Evolutionary conservation across 2,888 invertebrate species (phyloP), one percentile per base, ranked within the genome.

Genomic region (Drosophila tripunctata): DNA sequence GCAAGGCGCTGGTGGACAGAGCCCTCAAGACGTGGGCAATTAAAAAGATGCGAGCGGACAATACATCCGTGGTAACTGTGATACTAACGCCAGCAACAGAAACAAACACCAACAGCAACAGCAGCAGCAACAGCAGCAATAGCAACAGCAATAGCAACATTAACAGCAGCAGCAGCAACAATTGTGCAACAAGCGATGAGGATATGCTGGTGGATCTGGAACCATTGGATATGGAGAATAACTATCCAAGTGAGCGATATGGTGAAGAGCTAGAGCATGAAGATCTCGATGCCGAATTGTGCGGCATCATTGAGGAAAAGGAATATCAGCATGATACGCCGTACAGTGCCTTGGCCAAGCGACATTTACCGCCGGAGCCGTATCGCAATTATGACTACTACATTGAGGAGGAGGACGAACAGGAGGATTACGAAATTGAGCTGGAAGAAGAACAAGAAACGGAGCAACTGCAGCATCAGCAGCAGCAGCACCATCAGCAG

Each of bases 41-140:
- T 44, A 95, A 96, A 4, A 94, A 95, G 88, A 94, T 98, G 93
- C 94, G 98, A 33, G 99, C 99, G 0, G 99, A 99, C 91, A 99
- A 99, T 91, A 98, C 98, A 0, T 98, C 97, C 10, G 98, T 97
- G 41, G 96, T 99, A 15, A 96, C 91, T 56, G 90, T 99, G 15
- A 96, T 98, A 94, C 92, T 69, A 38, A 70, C 67, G 30, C 74
- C 75, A 38, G 65, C 68, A 36, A 15, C 52, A 6, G 21, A 35
- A 8, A n/a, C n/a, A n/a, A n/a, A n/a, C n/a, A n/a, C n/a, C n/a
- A n/a, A n/a, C n/a, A n/a, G 17, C 31, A 14, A 19, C 66, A 31
- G n/a, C 61, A 31, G n/a, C 75, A 38, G 65, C 68, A 38, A 15
- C 51, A 6, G 21, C 24, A 10, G 17, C 35, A n/a, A 19, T 63